A percentile compares a stretch with the other conserved stretches of the same genome.
phyloP scores from a whole-genome alignment of 30 jellyfish, hydroid and myxozoan genomes.

The Cassiopea xamachana region DNA sequence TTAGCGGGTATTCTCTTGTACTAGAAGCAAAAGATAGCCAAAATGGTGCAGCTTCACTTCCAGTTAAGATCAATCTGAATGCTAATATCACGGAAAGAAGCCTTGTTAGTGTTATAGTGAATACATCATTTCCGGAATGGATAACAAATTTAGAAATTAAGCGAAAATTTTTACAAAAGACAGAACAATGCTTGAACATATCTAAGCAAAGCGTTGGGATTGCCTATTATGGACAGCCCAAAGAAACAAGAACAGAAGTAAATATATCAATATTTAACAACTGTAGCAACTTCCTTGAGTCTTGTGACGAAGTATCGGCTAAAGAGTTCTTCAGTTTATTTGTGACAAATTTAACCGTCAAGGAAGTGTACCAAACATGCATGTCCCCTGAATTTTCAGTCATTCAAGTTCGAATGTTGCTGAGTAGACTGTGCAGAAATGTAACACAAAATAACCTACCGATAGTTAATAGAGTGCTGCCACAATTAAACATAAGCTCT shows the following conservation, averaged over 20 bases:
- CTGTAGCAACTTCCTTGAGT: slow-evolving; percentile 5
- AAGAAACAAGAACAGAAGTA: neutral
- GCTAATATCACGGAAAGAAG: slow-evolving; percentile 44
- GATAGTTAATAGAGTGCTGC: neutral
- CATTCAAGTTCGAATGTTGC: neutral
- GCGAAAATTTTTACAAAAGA: slow-evolving; percentile 17
- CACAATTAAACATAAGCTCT: slow-evolving; percentile 20
- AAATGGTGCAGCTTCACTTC: slow-evolving; percentile 29
- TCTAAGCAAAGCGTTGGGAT: slow-evolving; percentile 14
- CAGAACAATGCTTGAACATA: slow-evolving; percentile 38
- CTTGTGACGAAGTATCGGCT: slow-evolving; percentile 15
- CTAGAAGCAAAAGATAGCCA: slow-evolving; percentile 59
- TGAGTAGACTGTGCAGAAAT: slow-evolving; percentile 8
- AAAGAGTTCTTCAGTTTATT: neutral
- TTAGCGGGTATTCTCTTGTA: slow-evolving; percentile 51
- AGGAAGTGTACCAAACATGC: slow-evolving; percentile 2
- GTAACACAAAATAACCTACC: slow-evolving; percentile 50
- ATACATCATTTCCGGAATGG: neutral
- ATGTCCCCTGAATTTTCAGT: slow-evolving; percentile 36
- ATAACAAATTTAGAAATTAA: slow-evolving; percentile 7
- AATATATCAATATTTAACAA: slow-evolving; percentile 35
- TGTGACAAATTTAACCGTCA: neutral
- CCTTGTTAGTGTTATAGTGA: slow-evolving; percentile 20
- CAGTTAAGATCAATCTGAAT: slow-evolving; percentile 1
- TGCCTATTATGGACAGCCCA: slow-evolving; percentile 9